A percentile compares a stretch with the other conserved stretches of the same genome.
These are phyloP conservation scores for Lordiphosa andalusiaca DNA, from an alignment of 2,888 invertebrate species.

Conservation along the genomic window DNA sequence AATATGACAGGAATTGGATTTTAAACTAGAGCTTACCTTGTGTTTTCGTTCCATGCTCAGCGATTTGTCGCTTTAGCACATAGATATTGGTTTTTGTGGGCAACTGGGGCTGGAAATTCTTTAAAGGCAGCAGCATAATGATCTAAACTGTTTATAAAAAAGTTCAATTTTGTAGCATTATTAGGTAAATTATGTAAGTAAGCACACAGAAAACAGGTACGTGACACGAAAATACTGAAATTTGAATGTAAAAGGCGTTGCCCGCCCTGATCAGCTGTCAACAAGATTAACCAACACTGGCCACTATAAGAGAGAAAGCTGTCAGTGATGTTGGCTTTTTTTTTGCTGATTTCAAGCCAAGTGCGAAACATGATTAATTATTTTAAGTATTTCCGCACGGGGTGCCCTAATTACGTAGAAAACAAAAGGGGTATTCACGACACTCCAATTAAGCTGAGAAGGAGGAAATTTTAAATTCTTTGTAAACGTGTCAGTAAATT, in stretches of 20 bases:
- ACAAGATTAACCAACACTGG: conserved; percentile 7
- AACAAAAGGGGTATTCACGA: too few species aligned
- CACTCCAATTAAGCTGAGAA: too few species aligned
- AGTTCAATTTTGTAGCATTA: conserved; percentile 47
- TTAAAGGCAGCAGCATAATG: conserved; percentile 53
- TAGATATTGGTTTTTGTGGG: conserved; percentile 21
- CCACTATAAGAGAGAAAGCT: neutral
- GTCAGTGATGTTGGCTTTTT: too few species aligned
- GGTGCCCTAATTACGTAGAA: too few species aligned
- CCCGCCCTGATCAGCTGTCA: neutral
- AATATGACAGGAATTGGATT: too few species aligned
- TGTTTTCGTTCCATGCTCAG: conserved; percentile 47
- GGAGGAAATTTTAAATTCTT: too few species aligned
- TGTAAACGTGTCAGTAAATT: too few species aligned
- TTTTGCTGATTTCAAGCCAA: too few species aligned
- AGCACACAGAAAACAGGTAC: neutral
- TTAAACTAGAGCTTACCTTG: conserved; percentile 8
- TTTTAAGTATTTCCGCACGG: too few species aligned
- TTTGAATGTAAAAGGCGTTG: neutral
- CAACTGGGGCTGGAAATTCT: conserved; percentile 16
- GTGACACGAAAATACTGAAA: neutral
- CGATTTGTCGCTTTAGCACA: conserved; percentile 41
- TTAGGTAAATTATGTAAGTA: conserved; percentile 5
- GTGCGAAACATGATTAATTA: too few species aligned
- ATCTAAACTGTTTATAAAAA: neutral